A percentile compares a stretch with the other conserved stretches of the same genome.
Evolutionary conservation across 1,140 invertebrate species (phyloP).

Genomic region (Lordiphosa stackelbergi): DNA sequence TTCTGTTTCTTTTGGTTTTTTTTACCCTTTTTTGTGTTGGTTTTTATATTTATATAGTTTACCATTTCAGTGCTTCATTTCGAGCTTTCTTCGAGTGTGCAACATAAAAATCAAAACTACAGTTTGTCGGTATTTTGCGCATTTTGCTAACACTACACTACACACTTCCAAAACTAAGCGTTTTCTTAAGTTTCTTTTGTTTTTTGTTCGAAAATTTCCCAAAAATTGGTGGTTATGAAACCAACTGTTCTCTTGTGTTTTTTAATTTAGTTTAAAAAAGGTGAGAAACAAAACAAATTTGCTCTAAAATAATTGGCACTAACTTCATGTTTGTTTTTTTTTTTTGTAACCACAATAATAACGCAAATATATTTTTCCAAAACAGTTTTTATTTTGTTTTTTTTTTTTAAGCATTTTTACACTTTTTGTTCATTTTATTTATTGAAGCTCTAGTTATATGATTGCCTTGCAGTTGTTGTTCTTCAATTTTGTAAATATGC

Average conservation of each 20-base stretch:
- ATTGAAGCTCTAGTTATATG: conserved; percentile 77
- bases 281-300: conserved; percentile 65
- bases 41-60: conserved; percentile 14
- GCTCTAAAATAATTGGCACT: conserved; percentile 72
- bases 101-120: conserved; percentile 9
- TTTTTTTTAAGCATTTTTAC: conserved; percentile 42
- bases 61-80: conserved; percentile 50
- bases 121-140: conserved; percentile 6
- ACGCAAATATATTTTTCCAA: conserved; percentile 73
- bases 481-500: conserved; percentile 45
- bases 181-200: conserved; percentile 6
- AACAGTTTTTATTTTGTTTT: conserved; percentile 34
- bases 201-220: conserved; percentile 53
- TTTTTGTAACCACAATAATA: conserved; percentile 52
- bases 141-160: conserved; percentile 22
- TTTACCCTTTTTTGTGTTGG: conserved; percentile 15
- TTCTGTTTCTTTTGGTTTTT: conserved; percentile 28
- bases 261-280: conserved; percentile 34
- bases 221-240: conserved; percentile 74
- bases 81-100: conserved; percentile 12
- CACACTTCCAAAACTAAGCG: conserved; percentile 7
- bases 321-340: conserved; percentile 40
- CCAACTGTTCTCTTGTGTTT: conserved; percentile 47
- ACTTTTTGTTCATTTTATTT: conserved; percentile 47
- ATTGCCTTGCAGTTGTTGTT: conserved; percentile 75